These are phyloP conservation scores for Pangasius macronema DNA, from an alignment of 2,797 vertebrate species.

Conservation along the genomic window DNA sequence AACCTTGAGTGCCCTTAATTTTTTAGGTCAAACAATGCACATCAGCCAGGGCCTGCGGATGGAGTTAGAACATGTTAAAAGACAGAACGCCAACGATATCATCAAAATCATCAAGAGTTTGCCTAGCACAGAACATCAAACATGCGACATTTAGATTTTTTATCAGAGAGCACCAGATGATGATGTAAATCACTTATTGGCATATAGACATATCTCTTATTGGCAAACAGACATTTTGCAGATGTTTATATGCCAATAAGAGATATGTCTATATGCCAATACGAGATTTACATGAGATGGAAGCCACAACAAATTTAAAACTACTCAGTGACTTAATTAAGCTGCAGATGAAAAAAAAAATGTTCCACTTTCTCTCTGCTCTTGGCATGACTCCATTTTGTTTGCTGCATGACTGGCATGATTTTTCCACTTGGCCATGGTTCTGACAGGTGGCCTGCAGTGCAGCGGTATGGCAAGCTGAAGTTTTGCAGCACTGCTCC, in stretches of 20 bases:
- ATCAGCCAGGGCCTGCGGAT: neutral
- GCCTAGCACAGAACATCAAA: neutral
- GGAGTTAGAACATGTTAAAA: neutral
- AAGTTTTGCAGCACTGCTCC: slow-evolving; percentile 5
- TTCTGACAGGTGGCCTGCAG: slow-evolving; percentile 19
- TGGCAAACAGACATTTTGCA: no score
- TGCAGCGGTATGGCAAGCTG: neutral
- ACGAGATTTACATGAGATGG: neutral
- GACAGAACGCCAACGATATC: neutral
- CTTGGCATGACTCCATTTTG: slow-evolving; percentile 12
- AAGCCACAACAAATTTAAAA: slow-evolving; percentile 2
- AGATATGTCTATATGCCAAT: no score
- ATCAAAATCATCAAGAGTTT: neutral
- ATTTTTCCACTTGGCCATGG: neutral
- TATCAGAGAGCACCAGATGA: neutral
- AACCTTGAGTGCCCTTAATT: slow-evolving; percentile 13
- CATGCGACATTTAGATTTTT: neutral
- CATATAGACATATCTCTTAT: no score
- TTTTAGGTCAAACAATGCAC: neutral
- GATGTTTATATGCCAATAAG: no score
- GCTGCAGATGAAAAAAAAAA: neutral
- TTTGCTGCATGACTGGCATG: slow-evolving; percentile 19
- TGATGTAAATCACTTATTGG: neutral
- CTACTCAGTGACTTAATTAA: slow-evolving; percentile 5
- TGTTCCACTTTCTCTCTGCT: slow-evolving; percentile 5